Percentiles rank a stretch among this genome's conserved stretches.
Evolutionary conservation across 2,888 invertebrate species (phyloP).

Genomic region (Pherbina coryleti): DNA sequence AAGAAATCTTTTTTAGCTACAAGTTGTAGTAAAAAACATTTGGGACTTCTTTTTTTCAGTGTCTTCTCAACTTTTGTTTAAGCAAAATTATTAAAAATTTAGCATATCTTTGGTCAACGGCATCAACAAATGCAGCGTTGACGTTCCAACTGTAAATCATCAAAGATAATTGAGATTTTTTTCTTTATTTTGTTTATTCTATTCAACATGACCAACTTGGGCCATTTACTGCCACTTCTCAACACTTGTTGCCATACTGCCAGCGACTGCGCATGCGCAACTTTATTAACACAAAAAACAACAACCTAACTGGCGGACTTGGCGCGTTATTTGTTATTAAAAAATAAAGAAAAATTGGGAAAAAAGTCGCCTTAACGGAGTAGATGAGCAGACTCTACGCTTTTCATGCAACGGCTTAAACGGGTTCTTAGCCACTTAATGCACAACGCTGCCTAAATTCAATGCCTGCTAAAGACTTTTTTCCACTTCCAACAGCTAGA

Average conservation of each 20-base stretch:
- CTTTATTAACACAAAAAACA: not conserved
- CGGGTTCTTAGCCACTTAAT: not conserved
- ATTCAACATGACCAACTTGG: not conserved
- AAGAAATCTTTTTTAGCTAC: no score
- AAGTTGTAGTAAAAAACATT: no score
- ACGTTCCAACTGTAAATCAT: conserved; percentile 16
- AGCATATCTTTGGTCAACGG: not conserved
- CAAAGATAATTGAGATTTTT: conserved; percentile 5
- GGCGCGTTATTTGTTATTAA: not conserved
- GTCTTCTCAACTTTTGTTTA: not conserved
- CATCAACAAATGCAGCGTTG: not conserved
- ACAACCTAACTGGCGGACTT: not conserved
- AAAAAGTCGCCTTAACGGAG: not conserved
- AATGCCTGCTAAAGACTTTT: no score
- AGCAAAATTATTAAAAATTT: not conserved
- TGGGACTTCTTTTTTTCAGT: not conserved
- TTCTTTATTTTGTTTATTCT: not conserved
- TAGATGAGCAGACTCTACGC: not conserved
- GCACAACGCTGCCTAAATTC: no score
- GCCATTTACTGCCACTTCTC: not conserved
- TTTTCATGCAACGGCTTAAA: conserved; percentile 13
- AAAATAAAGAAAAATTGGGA: not conserved
- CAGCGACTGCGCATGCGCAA: not conserved
- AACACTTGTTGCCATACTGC: not conserved
- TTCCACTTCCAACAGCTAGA: no score